Base-by-base conservation (phyloP, 2,888 invertebrate species). In the Microchrysa polita region DNA sequence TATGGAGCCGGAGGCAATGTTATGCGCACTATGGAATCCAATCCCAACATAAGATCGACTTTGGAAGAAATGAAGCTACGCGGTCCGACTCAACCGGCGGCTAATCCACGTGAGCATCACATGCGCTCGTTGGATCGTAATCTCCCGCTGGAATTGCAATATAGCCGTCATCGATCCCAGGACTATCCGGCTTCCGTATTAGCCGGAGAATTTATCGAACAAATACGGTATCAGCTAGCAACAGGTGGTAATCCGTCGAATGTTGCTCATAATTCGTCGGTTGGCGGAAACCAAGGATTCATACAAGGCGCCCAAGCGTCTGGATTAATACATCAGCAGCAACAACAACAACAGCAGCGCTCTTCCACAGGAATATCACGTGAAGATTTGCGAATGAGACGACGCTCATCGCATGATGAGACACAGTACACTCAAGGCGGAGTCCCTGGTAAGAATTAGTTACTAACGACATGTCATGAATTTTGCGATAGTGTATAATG, bases 361-460 rank as follows among this genome's bases (percentile, higher is more conserved):
- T 69, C 78, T 76, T 76, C 77, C 5, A 77, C 77, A 5, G 83
- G 80, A 27, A 67, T 85, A 65, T 82, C 83, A n/a, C 80, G 85
- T 10, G 85, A 85, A 76, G 85, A 85, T 79, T 76, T 85, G 73
- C 81, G 84, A 57, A 81, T 84, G 81, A 81, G 85, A 7, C 80
- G 85, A 9, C 82, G 85, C 63, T 85, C 85, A 1, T 85, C 85
- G n/a, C 85, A 85, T 73, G 85, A 85, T 74, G 85, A 85, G 77
- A 83, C 83, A 0, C 85, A 85, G 79, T 79, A 84, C 77, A 78
- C 82, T 7, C 79, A 78, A 76, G 81, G 81, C 63, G 81, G 81
- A 67, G 80, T 83, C 48, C 81, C 80, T 75, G 84, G 84, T 84
- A 84, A 80, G 69, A 16, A 48, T 57, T 57, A 40, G n/a, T 53